Evolutionary conservation across 1,140 invertebrate species (phyloP), one percentile per base, ranked within the genome.

Genomic region (Antheraea mylitta): DNA sequence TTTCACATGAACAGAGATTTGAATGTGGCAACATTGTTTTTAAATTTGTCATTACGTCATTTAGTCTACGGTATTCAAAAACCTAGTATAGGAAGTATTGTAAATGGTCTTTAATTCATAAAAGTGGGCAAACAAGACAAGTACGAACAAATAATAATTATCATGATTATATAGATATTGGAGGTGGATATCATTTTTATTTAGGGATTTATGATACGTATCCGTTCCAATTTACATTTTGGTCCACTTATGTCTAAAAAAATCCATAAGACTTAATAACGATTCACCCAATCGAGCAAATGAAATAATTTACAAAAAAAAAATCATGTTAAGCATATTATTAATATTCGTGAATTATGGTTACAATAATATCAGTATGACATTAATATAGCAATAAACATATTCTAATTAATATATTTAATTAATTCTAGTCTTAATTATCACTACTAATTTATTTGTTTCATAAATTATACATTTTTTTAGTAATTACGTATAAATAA

Each of bases 371-470:
- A 16, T 16, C 11, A 13, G 1, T 53, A 53, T 53, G 45, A 53
- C 45, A 53, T n/a, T 53, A 53, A 16, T 13, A 16, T 53, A 53
- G 45, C 45, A 53, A 53, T 53, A 53, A 53, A 53, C 5, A 10
- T 42, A 42, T 42, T 53, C 5, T 16, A 53, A 53, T 10, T 53
- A 53, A 53, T n/a, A 53, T 53, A 53, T n/a, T 53, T 53, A 53
- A 53, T 53, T 53, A 53, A 53, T n/a, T 53, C 45, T 53, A 53
- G 45, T 53, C 45, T 53, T 53, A 53, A n/a, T 53, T 53, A 53
- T 42, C 38, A 16, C 13, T 53, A 53, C 16, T 53, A 30, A 30
- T 30, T 30, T 30, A 30, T 30, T 30, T 30, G 22, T 30, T 13
- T 53, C 16, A 16, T 53, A 16, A 53, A 13, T 53, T 11, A 53